Evolutionary conservation across 2,797 vertebrate species (phyloP).

Genomic region (Sorex maritimensis): DNA sequence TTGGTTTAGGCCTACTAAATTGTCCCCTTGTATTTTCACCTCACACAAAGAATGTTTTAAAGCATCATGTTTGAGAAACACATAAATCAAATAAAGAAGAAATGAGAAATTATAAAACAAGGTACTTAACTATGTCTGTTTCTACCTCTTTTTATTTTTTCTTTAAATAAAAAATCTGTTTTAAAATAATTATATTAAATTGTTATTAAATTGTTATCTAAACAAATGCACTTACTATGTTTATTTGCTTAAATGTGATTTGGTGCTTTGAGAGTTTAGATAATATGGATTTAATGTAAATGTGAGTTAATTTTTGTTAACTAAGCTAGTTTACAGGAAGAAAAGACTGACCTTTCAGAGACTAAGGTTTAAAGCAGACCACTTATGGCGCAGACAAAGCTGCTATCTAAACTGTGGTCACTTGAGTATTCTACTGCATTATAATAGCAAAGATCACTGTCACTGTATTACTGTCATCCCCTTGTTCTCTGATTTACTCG

Average conservation of each 20-base stretch:
- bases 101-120: conserved; percentile 38
- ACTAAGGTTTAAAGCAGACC: conserved; percentile 63
- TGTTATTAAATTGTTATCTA: background rate
- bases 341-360: conserved; percentile 51
- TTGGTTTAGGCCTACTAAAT: too few species aligned
- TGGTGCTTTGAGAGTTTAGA: conserved; percentile 58
- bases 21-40: conserved; percentile 1
- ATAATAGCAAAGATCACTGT: background rate
- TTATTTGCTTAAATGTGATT: conserved; percentile 66
- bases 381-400: conserved; percentile 32
- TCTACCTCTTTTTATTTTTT: conserved; percentile 64
- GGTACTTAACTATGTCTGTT: conserved; percentile 39
- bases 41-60: background rate
- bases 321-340: conserved; percentile 60
- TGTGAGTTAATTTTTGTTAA: conserved; percentile 66
- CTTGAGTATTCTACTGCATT: background rate
- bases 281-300: conserved; percentile 66
- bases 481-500: too few species aligned
- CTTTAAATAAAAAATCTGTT: conserved; percentile 28
- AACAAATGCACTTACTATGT: conserved; percentile 45
- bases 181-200: conserved; percentile 58
- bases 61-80: conserved; percentile 32
- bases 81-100: conserved; percentile 12
- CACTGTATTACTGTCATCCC: too few species aligned
- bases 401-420: background rate